These are phyloP conservation scores for Cottoperca gobio DNA, from an alignment of 2,797 vertebrate genomes.

Conservation along the genomic window DNA sequence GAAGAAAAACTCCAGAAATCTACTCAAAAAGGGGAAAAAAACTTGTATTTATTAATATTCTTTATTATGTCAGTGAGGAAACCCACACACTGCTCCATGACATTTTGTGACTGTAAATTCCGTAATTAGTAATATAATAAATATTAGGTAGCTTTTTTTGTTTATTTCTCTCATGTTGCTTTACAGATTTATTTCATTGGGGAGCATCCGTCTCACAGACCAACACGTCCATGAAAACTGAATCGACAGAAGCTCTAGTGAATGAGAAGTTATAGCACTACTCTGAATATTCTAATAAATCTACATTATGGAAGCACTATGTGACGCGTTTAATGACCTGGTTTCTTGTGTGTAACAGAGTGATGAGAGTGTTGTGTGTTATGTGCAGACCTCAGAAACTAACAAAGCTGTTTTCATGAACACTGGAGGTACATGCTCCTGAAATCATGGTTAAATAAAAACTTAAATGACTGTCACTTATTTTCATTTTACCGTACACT, in stretches of 20 bases:
- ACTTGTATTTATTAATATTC: conserved; percentile 80
- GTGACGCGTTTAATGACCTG: conserved; percentile 33
- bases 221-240: conserved; percentile 56
- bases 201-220: conserved; percentile 64
- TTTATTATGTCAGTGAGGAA: conserved; percentile 72
- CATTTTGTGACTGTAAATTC: conserved; percentile 82
- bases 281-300: conserved; percentile 85
- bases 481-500: conserved; percentile 23
- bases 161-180: conserved; percentile 68
- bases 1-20: conserved; percentile 25
- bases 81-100: conserved; percentile 61
- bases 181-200: conserved; percentile 75
- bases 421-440: not conserved
- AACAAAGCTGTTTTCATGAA: not conserved
- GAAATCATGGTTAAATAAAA: conserved; percentile 19
- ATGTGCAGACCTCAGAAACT: not conserved
- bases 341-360: conserved; percentile 51
- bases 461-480: not conserved
- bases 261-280: conserved; percentile 83
- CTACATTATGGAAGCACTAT: conserved; percentile 82
- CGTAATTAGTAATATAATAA: conserved; percentile 89
- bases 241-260: conserved; percentile 67
- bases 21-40: conserved; percentile 40
- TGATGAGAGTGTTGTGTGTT: conserved; percentile 26
- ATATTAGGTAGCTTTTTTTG: conserved; percentile 79